phyloP scores from a whole-genome alignment of 2,113 vertebrate genomes.

The Callithrix jacchus region DNA sequence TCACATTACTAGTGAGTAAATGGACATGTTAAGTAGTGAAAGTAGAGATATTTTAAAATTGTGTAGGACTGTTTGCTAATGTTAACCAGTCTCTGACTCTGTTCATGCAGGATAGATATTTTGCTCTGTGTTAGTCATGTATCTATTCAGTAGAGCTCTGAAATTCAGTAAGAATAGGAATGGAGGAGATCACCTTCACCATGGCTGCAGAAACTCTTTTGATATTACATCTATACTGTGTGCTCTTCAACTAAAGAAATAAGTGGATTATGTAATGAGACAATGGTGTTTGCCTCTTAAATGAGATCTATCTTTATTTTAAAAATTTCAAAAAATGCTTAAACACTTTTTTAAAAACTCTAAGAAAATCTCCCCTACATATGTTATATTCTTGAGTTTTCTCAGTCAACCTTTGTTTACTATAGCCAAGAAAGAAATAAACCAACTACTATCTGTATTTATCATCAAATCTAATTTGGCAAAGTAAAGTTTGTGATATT shows the following conservation, averaged over 20 bases:
- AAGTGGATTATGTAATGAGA: neutral
- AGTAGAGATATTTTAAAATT: neutral
- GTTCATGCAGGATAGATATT: neutral
- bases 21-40: neutral
- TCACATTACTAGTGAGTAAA: neutral
- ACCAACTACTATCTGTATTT: neutral
- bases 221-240: neutral
- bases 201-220: neutral
- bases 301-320: neutral
- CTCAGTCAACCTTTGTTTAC: neutral
- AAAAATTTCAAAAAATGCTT: neutral
- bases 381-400: neutral
- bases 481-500: neutral
- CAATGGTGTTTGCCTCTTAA: neutral
- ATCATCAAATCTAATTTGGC: neutral
- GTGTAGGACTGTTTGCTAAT: neutral
- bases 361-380: fast-evolving
- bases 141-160: neutral
- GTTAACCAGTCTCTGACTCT: neutral
- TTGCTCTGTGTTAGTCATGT: neutral
- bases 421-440: neutral
- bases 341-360: neutral
- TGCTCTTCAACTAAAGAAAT: neutral
- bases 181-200: neutral
- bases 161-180: neutral